Evolutionary conservation across 1,140 invertebrate species (phyloP).

Genomic region (Thaumetopoea pityocampa): DNA sequence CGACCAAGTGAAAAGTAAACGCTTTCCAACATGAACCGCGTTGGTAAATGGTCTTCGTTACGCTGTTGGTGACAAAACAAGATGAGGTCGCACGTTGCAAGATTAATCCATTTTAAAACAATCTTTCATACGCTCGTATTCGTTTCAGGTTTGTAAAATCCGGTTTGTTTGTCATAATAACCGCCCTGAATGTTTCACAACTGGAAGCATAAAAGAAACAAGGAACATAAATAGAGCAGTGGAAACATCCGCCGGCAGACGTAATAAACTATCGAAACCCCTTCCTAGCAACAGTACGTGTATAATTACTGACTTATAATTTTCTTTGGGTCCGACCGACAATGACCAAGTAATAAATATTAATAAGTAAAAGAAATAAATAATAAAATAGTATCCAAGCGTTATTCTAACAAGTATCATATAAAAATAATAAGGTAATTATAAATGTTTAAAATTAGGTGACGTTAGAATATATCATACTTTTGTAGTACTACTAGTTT

Average conservation of each 20-base stretch:
- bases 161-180: constrained; percentile 9
- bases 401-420: too few species aligned
- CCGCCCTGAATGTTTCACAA: constrained; percentile 14
- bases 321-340: constrained; percentile 24
- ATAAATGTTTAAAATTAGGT: too few species aligned
- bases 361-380: too few species aligned
- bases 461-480: too few species aligned
- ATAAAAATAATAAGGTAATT: too few species aligned
- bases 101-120: not conserved
- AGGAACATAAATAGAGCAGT: constrained; percentile 39
- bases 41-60: constrained; percentile 8
- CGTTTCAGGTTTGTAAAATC: not conserved
- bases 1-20: constrained; percentile 35
- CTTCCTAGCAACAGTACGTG: constrained; percentile 34
- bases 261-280: constrained; percentile 61
- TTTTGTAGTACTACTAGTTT: too few species aligned
- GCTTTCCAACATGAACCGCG: constrained; percentile 25
- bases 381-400: too few species aligned
- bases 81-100: not conserved
- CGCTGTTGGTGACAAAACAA: constrained; percentile 3
- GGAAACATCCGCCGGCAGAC: constrained; percentile 55
- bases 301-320: constrained; percentile 42
- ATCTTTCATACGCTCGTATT: too few species aligned
- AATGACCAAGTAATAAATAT: too few species aligned
- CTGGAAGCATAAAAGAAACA: constrained; percentile 20